Conservation (phyloP, 2,888 invertebrate species). For the Oxystoma pomonae region DNA sequence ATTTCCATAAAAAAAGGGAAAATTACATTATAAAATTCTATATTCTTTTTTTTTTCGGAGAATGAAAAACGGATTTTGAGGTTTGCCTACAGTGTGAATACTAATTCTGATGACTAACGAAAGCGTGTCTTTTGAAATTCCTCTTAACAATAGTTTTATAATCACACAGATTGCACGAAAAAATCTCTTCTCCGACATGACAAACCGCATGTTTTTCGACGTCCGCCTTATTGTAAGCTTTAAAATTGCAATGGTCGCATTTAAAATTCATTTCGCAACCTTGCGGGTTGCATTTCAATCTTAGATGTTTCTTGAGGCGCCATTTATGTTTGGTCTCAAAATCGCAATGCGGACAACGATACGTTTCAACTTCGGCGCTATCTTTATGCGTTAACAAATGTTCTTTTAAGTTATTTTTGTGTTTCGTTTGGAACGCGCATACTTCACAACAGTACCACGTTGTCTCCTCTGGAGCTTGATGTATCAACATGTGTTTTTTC, state of each 20-base stretch:
- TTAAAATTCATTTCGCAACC: background rate
- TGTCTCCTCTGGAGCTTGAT: background rate
- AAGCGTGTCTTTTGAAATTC: background rate
- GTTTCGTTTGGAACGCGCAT: background rate
- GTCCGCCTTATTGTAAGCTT: background rate
- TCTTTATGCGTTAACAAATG: background rate
- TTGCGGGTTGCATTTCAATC: background rate
- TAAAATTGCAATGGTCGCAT: background rate
- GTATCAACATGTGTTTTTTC: background rate
- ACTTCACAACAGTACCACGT: background rate
- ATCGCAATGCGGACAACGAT: background rate
- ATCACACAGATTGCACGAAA: background rate
- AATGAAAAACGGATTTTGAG: too few species aligned
- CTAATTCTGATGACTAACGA: background rate
- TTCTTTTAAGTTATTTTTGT: background rate
- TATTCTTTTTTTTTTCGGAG: too few species aligned
- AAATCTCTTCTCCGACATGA: background rate
- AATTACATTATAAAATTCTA: too few species aligned
- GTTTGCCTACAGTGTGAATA: too few species aligned
- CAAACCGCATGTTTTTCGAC: background rate
- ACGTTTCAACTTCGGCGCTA: background rate
- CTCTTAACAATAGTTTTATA: background rate
- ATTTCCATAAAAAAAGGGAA: too few species aligned
- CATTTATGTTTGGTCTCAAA: background rate
- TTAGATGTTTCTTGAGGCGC: background rate